phyloP scores from a whole-genome alignment of 2,797 vertebrate genomes.

The Intellagama lesueurii region DNA sequence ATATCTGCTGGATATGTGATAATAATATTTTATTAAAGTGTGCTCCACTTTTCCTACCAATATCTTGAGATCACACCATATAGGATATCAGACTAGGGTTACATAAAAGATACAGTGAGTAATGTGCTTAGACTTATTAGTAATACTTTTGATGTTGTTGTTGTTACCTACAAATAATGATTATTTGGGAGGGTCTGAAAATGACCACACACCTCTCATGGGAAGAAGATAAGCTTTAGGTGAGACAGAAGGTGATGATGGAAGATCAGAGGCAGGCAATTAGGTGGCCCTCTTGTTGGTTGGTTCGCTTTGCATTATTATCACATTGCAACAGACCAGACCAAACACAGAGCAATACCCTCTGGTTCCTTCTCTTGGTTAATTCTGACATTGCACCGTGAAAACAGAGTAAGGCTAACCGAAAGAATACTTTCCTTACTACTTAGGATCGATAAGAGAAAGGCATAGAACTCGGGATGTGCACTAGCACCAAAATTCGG shows the following conservation, averaged over 20 bases:
- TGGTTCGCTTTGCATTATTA: too few relatives aligned
- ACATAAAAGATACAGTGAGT: neutral
- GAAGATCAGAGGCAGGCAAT: neutral
- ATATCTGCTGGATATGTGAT: slow-evolving; percentile 1
- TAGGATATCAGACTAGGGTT: neutral
- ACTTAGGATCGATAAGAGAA: too few relatives aligned
- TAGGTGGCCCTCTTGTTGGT: neutral
- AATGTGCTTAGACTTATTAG: neutral
- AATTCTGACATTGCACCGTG: too few relatives aligned
- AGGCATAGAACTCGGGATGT: too few relatives aligned
- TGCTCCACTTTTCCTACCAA: slow-evolving; percentile 18
- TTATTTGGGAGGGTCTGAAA: neutral
- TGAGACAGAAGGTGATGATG: neutral
- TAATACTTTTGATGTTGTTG: neutral
- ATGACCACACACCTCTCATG: neutral
- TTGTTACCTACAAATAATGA: neutral
- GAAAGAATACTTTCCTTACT: too few relatives aligned
- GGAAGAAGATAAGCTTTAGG: neutral
- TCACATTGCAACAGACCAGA: too few relatives aligned
- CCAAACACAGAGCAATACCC: too few relatives aligned
- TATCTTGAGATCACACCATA: neutral
- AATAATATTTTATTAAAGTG: neutral
- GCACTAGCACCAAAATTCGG: too few relatives aligned
- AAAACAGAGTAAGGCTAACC: too few relatives aligned
- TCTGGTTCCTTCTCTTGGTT: too few relatives aligned